Conservation (phyloP, 2,113 vertebrate genomes). For the Okapia johnstoni region DNA sequence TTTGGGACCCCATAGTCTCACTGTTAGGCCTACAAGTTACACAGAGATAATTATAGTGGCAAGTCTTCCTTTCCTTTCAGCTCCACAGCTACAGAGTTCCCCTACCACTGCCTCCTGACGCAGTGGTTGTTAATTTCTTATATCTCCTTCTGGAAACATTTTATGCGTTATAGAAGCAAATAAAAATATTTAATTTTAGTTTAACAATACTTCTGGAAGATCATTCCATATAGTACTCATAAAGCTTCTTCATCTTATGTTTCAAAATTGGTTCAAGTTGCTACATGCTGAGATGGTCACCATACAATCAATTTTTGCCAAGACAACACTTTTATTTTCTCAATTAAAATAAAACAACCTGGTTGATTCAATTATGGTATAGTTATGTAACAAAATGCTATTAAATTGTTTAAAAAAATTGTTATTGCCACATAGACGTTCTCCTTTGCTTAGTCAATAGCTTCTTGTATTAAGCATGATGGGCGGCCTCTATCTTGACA, state of each 20-base stretch:
- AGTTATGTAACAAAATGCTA: neutral
- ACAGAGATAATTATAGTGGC: neutral
- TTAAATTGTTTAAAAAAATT: neutral
- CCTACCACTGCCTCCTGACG: neutral
- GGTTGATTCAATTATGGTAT: neutral
- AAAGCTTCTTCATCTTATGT: neutral
- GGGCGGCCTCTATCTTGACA: neutral
- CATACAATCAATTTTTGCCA: neutral
- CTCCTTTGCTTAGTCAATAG: neutral
- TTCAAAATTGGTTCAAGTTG: neutral
- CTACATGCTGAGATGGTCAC: neutral
- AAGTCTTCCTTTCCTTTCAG: neutral
- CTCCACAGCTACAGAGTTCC: neutral
- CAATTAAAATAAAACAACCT: neutral
- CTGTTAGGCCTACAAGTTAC: neutral
- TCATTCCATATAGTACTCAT: neutral
- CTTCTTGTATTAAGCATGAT: neutral
- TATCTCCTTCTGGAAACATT: neutral
- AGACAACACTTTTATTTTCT: neutral
- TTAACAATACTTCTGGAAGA: neutral
- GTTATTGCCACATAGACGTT: neutral
- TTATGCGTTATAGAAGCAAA: neutral
- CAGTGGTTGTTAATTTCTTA: neutral
- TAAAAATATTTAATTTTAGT: neutral
- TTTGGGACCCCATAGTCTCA: neutral